A percentile compares a stretch with the other conserved stretches of the same genome.
Evolutionary conservation across 2,888 invertebrate genomes (phyloP).

Genomic region (Odontocerum albicorne): DNA sequence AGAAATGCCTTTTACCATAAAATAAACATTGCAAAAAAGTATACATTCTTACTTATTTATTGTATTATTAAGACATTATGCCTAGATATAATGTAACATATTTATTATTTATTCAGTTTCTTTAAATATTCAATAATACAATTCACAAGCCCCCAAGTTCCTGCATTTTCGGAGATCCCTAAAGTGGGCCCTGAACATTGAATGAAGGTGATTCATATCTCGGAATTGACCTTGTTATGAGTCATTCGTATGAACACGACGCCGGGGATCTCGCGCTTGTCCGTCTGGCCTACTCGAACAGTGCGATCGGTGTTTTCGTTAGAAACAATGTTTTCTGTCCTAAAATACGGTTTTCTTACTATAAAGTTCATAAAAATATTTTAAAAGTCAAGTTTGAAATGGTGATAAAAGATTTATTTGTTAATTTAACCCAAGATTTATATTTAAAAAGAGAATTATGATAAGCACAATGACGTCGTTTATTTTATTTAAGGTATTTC

Average conservation of each 20-base stretch:
- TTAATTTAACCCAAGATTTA: not conserved
- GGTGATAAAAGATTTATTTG: not conserved
- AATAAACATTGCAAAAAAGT: constrained; percentile 1
- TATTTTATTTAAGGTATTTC: constrained; percentile 53
- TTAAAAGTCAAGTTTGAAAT: not conserved
- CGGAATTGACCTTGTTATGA: constrained; percentile 63
- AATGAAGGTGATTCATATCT: constrained; percentile 56
- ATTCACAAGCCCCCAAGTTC: too few relatives aligned
- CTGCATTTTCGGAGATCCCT: too few relatives aligned
- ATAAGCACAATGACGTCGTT: constrained; percentile 62
- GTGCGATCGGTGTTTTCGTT: constrained; percentile 10
- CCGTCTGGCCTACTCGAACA: constrained; percentile 10
- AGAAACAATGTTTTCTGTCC: constrained; percentile 7
- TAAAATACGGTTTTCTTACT: constrained; percentile 27
- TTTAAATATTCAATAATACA: too few relatives aligned
- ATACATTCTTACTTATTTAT: constrained; percentile 10
- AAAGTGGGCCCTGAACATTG: constrained; percentile 2
- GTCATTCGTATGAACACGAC: constrained; percentile 48
- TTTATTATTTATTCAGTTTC: too few relatives aligned
- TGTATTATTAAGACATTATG: too few relatives aligned
- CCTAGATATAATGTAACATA: too few relatives aligned
- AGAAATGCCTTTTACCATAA: not conserved
- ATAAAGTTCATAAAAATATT: constrained; percentile 5
- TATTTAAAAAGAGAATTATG: constrained; percentile 45
- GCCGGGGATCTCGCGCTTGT: constrained; percentile 56